Evolutionary conservation across 2,797 vertebrate species (phyloP), one percentile per base, ranked within the genome.

Genomic region (Clarias platycephalus): DNA sequence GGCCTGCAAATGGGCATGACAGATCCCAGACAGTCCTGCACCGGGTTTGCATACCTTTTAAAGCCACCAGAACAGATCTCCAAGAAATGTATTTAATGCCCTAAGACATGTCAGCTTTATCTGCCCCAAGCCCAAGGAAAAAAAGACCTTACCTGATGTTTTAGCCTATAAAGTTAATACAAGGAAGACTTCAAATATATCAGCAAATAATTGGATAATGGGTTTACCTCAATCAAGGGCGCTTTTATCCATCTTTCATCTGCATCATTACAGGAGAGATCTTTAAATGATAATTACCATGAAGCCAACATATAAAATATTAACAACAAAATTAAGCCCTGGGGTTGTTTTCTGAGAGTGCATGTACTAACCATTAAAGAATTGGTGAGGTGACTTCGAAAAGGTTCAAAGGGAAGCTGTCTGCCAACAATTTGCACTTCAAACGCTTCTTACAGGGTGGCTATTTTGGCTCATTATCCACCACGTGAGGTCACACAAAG

Each of bases 341-440:
- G 31, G 80, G 85, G 74, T 83, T 70, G 84, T 83, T 86, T 80
- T 64, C 60, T 66, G 77, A 78, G 80, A 60, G n/a, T 66, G 58
- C 75, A 84, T 81, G 80, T 71, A 83, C 76, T 72, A 84, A 80
- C n/a, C 86, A 84, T 90, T 88, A 86, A 68, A 67, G 24, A 80
- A 18, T 76, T 85, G 62, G 62, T 81, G 72, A 72, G 63, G 85
- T 66, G 78, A 81, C 89, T 87, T 86, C 40, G 62, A 81, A 40
- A 87, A 84, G 82, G 81, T 89, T 91, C 74, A 88, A 85, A 87
- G 68, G 53, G 44, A 84, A 63, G 80, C 20, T 63, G 78, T 86
- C 88, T 90, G 86, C 85, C 86, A 66, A 85, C 84, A 78, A 85
- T 90, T 71, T 89, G 74, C 76, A 89, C 68, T 85, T 86, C 86